Percentiles rank a stretch among this genome's conserved stretches.
Conservation (phyloP, 2,888 invertebrate species). For the Ligdia adustata region DNA sequence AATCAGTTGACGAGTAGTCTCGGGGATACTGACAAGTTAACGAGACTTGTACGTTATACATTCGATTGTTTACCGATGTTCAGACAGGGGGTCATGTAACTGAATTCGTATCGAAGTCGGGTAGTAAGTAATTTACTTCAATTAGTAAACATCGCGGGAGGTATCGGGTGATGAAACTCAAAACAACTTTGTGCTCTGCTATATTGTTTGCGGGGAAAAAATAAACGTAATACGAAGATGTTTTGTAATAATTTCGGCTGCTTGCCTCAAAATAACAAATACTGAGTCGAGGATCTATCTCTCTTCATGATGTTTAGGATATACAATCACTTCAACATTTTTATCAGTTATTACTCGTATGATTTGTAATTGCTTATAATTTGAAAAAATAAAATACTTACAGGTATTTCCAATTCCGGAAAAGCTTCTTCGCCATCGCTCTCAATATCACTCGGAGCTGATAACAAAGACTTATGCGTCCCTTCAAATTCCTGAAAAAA, state of each 20-base stretch:
- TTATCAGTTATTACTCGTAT: too few species aligned
- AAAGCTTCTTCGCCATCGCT: slow-evolving; percentile 80
- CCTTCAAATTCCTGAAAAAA: slow-evolving; percentile 65
- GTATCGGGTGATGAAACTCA: slow-evolving; percentile 35
- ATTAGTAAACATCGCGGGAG: slow-evolving; percentile 42
- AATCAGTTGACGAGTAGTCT: not conserved
- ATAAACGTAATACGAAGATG: slow-evolving; percentile 8
- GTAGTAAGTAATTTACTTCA: slow-evolving; percentile 36
- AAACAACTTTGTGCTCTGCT: slow-evolving; percentile 35
- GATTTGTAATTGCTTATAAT: too few species aligned
- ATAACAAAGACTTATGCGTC: slow-evolving; percentile 57
- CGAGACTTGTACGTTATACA: slow-evolving; percentile 12
- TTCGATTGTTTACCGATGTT: slow-evolving; percentile 30
- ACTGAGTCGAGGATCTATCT: too few species aligned
- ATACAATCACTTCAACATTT: too few species aligned
- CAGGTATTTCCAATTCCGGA: slow-evolving; percentile 70
- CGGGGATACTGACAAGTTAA: slow-evolving; percentile 14
- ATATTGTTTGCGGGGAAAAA: slow-evolving; percentile 4
- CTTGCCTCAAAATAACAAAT: too few species aligned
- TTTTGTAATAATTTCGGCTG: not conserved
- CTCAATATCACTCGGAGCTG: slow-evolving; percentile 69
- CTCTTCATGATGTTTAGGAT: too few species aligned
- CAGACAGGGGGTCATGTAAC: slow-evolving; percentile 38
- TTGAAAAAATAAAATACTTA: too few species aligned
- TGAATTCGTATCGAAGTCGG: slow-evolving; percentile 11